Base-by-base conservation (phyloP, 2,797 vertebrate genomes). In the Eulemur mongoz region DNA sequence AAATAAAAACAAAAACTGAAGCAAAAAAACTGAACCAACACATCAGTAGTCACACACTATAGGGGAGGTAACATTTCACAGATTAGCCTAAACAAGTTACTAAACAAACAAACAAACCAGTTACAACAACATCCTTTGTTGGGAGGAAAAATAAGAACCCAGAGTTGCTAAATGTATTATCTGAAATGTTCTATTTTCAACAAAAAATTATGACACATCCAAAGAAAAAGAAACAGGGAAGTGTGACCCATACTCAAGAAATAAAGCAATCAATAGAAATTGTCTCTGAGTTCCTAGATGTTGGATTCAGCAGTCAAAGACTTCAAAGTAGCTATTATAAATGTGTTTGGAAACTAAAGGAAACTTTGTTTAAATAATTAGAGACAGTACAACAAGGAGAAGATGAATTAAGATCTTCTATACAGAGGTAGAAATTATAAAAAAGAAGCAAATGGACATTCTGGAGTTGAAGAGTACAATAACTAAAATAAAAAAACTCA, bases 321-420 rank as follows among this genome's bases (percentile, higher is more conserved):
- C 23, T 87, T 83, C 63, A 82, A 63, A 70, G 43, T 20, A 67
- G 30, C 40, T 75, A 78, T 23, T 96, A 52, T n/a, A 90, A 73
- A 89, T 61, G 81, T 20, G 15, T 82, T 40, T 1, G 75, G 79
- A 63, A 67, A 87, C 27, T 35, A 69, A 63, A 91, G 17, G 9
- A 96, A 93, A 89, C 10, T 12, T 63, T 54, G 14, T 76, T 70
- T 50, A 89, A 88, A 69, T 22, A 95, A 85, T 73, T 65, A 92
- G 48, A 27, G 14, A 81, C 82, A 94, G 48, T 73, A 18, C 23
- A 11, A 80, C 40, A 78, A 73, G 8, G 9, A 90, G 63, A 32
- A 54, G 86, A 93, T 5, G 91, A 76, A 80, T 27, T 76, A 17
- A 67, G n/a, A 63, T 63, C 57, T 73, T 88, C 35, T 85, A 32